phyloP scores from a whole-genome alignment of 2,888 invertebrate species.

The Acrobasis suavella region DNA sequence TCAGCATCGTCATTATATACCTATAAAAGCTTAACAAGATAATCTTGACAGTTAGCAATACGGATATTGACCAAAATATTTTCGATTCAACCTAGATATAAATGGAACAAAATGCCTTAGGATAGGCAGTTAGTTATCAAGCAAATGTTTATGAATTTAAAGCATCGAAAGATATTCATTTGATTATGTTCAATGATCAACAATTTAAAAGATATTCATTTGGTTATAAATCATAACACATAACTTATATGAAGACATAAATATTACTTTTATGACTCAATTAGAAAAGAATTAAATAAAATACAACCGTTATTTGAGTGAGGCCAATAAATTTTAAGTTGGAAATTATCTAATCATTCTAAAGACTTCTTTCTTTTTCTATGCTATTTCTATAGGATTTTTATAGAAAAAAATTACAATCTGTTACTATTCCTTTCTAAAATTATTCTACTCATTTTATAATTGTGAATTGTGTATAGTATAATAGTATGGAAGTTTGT shows the following conservation, averaged over 20 bases:
- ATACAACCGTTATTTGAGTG: background rate
- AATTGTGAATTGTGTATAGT: too few relatives aligned
- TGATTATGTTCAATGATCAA: background rate
- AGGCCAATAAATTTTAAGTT: too few relatives aligned
- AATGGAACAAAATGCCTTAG: background rate
- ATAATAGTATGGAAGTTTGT: too few relatives aligned
- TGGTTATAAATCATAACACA: background rate
- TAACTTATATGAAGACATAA: background rate
- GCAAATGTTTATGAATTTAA: background rate
- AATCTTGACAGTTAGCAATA: background rate
- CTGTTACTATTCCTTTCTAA: too few relatives aligned
- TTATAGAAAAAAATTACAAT: too few relatives aligned
- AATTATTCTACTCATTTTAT: too few relatives aligned
- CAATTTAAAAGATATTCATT: background rate
- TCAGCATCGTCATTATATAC: too few relatives aligned
- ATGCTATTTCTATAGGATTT: too few relatives aligned
- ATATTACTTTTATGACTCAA: constrained; percentile 3
- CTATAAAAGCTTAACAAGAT: background rate
- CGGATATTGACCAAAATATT: background rate
- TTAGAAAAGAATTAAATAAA: background rate
- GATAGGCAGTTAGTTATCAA: background rate
- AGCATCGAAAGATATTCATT: background rate
- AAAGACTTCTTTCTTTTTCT: too few relatives aligned
- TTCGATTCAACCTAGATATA: background rate
- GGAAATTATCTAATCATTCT: too few relatives aligned